A percentile compares a stretch with the other conserved stretches of the same genome.
phyloP scores from a whole-genome alignment of 2,113 vertebrate species.

The Saccopteryx bilineata region DNA sequence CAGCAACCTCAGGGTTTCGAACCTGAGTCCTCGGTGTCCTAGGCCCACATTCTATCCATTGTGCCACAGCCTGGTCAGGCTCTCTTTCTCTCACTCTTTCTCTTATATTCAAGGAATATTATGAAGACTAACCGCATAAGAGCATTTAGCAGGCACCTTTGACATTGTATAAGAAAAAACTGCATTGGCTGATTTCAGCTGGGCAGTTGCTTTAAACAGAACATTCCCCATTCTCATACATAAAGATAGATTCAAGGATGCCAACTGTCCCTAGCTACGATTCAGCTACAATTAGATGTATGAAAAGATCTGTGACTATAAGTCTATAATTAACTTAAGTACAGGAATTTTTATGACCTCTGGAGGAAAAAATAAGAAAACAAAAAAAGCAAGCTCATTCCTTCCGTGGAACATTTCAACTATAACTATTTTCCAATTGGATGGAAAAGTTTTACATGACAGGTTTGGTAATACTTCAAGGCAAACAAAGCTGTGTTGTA shows the following conservation, averaged over 20 bases:
- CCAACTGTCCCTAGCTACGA: slow-evolving; percentile 61
- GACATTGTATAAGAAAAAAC: slow-evolving; percentile 36
- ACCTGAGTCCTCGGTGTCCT: too few relatives aligned
- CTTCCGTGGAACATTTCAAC: slow-evolving; percentile 74
- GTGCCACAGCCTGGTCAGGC: too few relatives aligned
- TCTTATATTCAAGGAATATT: slow-evolving; percentile 27
- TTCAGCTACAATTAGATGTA: slow-evolving; percentile 66
- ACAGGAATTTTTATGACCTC: slow-evolving; percentile 61
- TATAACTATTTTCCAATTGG: slow-evolving; percentile 67
- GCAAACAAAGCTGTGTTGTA: slow-evolving; percentile 67
- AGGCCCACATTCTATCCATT: too few relatives aligned
- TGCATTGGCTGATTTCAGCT: neutral
- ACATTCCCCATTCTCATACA: slow-evolving; percentile 35
- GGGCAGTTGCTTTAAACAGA: slow-evolving; percentile 15
- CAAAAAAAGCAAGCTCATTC: slow-evolving; percentile 58
- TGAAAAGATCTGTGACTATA: slow-evolving; percentile 59
- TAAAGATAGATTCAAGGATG: slow-evolving; percentile 65
- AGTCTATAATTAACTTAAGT: slow-evolving; percentile 75
- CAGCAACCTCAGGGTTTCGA: too few relatives aligned
- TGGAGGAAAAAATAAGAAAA: neutral
- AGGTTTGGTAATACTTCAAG: slow-evolving; percentile 60
- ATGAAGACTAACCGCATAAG: slow-evolving; percentile 20
- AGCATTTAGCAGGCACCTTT: slow-evolving; percentile 26
- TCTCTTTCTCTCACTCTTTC: neutral
- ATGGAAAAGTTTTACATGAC: slow-evolving; percentile 74